phyloP scores from a whole-genome alignment of 2,797 vertebrate species.

The Acrossocheilus fasciatus region DNA sequence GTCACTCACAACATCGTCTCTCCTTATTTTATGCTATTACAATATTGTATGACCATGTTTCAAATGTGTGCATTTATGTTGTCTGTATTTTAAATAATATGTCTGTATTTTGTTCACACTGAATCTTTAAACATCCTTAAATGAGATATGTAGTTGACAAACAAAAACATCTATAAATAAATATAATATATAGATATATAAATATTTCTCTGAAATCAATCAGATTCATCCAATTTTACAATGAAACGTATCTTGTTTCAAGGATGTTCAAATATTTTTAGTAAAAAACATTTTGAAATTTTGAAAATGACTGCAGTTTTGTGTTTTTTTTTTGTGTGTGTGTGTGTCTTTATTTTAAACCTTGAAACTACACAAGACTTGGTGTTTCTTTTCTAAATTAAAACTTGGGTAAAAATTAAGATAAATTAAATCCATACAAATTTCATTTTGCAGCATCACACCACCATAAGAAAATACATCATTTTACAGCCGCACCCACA shows the following conservation, averaged over 20 bases:
- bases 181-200: no score
- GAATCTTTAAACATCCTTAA: conserved; percentile 4
- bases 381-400: neutral
- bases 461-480: neutral
- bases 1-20: neutral
- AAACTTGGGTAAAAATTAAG: neutral
- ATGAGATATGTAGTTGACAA: neutral
- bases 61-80: neutral
- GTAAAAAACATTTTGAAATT: no score
- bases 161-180: neutral
- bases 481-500: neutral
- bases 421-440: neutral
- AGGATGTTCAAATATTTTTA: neutral
- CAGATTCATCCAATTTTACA: neutral
- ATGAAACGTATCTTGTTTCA: neutral
- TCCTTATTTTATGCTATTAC: neutral
- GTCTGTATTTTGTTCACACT: neutral
- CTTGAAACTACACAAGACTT: neutral
- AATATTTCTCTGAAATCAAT: neutral
- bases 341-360: neutral
- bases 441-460: neutral
- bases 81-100: conserved; percentile 10
- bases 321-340: neutral
- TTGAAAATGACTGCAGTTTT: neutral
- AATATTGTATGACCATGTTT: conserved; percentile 19